Base-by-base conservation (phyloP, 2,113 vertebrate genomes). In the Rostratula benghalensis region DNA sequence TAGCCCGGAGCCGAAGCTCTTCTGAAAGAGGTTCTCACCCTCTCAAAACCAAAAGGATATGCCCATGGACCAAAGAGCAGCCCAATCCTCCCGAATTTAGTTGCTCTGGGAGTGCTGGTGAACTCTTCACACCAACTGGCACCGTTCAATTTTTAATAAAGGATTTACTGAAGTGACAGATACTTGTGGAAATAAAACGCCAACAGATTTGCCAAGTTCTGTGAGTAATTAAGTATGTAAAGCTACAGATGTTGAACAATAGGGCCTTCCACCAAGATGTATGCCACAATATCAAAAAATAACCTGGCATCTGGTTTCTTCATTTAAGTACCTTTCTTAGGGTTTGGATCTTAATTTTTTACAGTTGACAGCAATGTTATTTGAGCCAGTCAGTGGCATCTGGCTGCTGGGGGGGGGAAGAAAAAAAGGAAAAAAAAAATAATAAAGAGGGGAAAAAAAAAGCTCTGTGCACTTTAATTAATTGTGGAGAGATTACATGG, bases 401-500 rank as follows among this genome's bases (percentile, higher is more conserved):
- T 99, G 99, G 98, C 98, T 99, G 97, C 97, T 98, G 87, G 71
- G 88, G 83, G 22, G 30, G 7, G 2, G 12, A 10, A 3, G 15
- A 51, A 85, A 81, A 30, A 73, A 25, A 7, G 11, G 5, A 53
- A 57, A 54, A 33, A 89, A 88, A 91, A 91, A 81, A 95, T 6
- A 14, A 12, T 1, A 22, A 21, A 11, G 9, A 13, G 57, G n/a
- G 12, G 89, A 87, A 93, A 94, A 69, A 91, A 95, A 92, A 97
- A 96, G 89, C 98, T 98, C 98, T 97, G 98, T 98, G 98, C 98
- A 98, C 98, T 99, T 99, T 99, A 99, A 99, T 99, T 99, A 99
- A 99, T 99, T 99, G 99, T 98, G 98, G 98, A 98, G 98, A 99
- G 98, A 99, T 99, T 99, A 99, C 99, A 99, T 99, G 99, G 99